phyloP scores from a whole-genome alignment of 92 coral and sea anemone genomes.

The Bergia puertoricense region DNA sequence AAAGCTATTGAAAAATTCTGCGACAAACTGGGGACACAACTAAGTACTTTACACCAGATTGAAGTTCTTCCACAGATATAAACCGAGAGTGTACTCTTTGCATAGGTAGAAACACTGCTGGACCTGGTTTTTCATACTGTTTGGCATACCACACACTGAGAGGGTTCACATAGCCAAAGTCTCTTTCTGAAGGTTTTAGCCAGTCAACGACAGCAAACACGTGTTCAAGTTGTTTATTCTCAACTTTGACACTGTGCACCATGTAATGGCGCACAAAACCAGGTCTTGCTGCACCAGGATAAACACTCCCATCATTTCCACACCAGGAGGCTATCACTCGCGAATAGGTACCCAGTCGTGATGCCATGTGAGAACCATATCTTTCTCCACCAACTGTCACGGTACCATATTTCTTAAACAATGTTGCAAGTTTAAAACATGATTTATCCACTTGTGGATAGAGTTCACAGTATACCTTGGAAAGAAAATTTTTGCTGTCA shows the following conservation, averaged over 20 bases:
- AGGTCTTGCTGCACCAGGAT: too few relatives aligned
- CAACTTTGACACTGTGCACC: too few relatives aligned
- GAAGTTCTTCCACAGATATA: constrained; percentile 28
- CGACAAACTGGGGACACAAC: constrained; percentile 30
- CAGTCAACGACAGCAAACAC: constrained; percentile 50
- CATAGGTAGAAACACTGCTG: constrained; percentile 23
- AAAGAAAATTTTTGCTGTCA: too few relatives aligned
- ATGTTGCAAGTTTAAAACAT: too few relatives aligned
- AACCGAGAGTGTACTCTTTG: constrained; percentile 21
- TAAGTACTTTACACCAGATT: constrained; percentile 17
- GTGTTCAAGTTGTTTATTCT: constrained; percentile 19
- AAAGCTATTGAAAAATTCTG: background rate
- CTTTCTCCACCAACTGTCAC: too few relatives aligned
- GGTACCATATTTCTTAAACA: background rate
- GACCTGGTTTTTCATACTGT: constrained; percentile 29
- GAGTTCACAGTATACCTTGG: too few relatives aligned
- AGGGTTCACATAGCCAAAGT: constrained; percentile 40
- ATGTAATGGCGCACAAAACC: too few relatives aligned
- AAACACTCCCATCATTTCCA: too few relatives aligned
- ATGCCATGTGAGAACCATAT: too few relatives aligned
- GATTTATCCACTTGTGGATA: too few relatives aligned
- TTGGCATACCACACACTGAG: constrained; percentile 50
- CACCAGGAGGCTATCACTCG: too few relatives aligned
- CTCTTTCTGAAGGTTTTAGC: constrained; percentile 13
- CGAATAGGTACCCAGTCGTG: too few relatives aligned